These are phyloP conservation scores for Brachystomella parvula DNA, from an alignment of 1,140 invertebrate species.

Conservation along the genomic window DNA sequence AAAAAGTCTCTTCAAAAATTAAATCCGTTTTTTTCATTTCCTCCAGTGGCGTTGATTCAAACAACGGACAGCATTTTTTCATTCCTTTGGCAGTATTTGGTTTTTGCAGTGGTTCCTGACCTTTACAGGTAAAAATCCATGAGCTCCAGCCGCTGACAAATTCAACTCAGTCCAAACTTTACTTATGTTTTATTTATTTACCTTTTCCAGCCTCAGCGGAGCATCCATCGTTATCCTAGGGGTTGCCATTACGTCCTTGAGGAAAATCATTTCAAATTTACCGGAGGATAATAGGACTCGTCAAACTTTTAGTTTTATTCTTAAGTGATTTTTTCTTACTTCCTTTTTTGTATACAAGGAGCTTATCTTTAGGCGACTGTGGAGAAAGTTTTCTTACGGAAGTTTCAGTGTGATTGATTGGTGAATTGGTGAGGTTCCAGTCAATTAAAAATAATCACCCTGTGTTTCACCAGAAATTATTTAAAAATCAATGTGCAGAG, in stretches of 20 bases:
- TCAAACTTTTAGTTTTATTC: not conserved
- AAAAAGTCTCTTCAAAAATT: too few relatives aligned
- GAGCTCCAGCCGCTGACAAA: too few relatives aligned
- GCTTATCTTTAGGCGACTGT: too few relatives aligned
- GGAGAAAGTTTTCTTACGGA: too few relatives aligned
- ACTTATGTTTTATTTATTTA: not conserved
- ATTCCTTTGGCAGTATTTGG: conserved; percentile 49
- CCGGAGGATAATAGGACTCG: not conserved
- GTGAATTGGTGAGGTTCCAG: too few relatives aligned
- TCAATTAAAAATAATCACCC: too few relatives aligned
- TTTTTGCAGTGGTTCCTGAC: conserved; percentile 76
- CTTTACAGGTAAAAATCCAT: conserved; percentile 60
- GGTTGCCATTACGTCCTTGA: not conserved
- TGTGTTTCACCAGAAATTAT: too few relatives aligned
- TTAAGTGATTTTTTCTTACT: too few relatives aligned
- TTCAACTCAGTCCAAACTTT: not conserved
- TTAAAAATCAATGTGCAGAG: too few relatives aligned
- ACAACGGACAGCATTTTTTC: conserved; percentile 18
- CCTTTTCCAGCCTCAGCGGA: not conserved
- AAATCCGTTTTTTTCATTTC: too few relatives aligned
- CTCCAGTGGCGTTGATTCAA: conserved; percentile 19
- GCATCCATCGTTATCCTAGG: not conserved
- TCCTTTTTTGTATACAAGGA: too few relatives aligned
- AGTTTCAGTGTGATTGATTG: too few relatives aligned
- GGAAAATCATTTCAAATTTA: not conserved